Conservation (phyloP, 2,113 vertebrate genomes). For the Bagarius yarrelli region DNA sequence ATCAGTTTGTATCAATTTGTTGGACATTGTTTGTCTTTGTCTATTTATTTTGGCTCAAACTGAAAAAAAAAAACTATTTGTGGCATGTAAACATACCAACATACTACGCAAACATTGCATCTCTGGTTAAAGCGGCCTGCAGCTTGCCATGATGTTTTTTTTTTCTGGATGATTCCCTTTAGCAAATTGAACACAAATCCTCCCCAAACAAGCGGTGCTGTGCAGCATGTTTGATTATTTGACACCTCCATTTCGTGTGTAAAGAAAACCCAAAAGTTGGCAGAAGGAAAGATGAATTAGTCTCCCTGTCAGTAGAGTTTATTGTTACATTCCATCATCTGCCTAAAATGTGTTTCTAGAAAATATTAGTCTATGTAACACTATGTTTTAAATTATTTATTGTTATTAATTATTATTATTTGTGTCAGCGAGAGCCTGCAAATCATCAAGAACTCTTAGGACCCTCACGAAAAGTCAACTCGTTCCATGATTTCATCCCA, state of each 20-base stretch:
- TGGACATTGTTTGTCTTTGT: conserved; percentile 5
- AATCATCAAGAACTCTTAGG: background rate
- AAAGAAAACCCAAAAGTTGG: background rate
- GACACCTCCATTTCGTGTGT: conserved; percentile 16
- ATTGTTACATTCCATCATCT: conserved; percentile 17
- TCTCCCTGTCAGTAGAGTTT: conserved; percentile 10
- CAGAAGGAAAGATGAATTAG: background rate
- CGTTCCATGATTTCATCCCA: background rate
- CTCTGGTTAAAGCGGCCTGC: conserved; percentile 12
- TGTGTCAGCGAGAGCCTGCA: background rate
- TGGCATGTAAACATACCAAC: conserved; percentile 2
- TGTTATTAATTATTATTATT: too few relatives aligned
- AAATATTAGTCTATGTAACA: too few relatives aligned
- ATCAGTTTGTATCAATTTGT: background rate
- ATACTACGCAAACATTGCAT: conserved; percentile 23
- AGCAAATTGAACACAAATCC: conserved; percentile 32
- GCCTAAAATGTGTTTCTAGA: conserved; percentile 21
- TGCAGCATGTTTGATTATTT: conserved; percentile 42
- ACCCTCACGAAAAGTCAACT: background rate
- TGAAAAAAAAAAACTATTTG: conserved; percentile 3
- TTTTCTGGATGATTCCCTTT: conserved; percentile 8
- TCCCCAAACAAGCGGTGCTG: conserved; percentile 16
- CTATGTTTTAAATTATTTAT: too few relatives aligned
- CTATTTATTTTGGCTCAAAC: background rate
- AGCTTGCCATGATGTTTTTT: conserved; percentile 2